phyloP scores from a whole-genome alignment of 2,113 vertebrate genomes.

The Sus scrofa region DNA sequence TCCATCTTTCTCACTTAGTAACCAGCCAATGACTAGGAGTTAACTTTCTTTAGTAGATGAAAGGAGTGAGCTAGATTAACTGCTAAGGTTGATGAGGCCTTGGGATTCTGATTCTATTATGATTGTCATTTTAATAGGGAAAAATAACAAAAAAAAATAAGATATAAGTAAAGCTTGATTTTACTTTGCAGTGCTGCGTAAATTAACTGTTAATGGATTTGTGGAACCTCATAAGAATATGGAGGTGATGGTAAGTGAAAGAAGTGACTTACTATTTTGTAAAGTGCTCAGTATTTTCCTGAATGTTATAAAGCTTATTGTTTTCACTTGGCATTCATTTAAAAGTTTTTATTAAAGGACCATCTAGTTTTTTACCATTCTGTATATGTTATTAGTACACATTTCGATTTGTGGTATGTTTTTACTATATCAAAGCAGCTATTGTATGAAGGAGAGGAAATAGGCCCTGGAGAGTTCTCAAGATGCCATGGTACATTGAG shows the following conservation, averaged over 20 bases:
- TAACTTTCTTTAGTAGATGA: constrained; percentile 4
- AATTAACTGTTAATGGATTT: constrained; percentile 98
- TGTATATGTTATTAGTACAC: neutral
- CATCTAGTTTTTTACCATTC: neutral
- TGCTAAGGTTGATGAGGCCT: neutral
- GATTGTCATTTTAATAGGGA: constrained; percentile 56
- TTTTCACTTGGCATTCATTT: constrained; percentile 28
- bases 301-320: neutral
- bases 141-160: constrained; percentile 16
- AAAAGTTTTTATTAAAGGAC: constrained; percentile 34
- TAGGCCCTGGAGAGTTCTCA: constrained; percentile 22
- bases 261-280: constrained; percentile 9
- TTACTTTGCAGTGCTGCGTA: constrained; percentile 93
- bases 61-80: neutral
- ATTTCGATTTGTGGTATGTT: constrained; percentile 31
- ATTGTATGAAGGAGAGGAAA: neutral
- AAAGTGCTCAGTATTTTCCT: constrained; percentile 52
- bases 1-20: neutral
- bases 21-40: neutral
- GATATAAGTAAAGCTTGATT: constrained; percentile 42
- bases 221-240: constrained; percentile 94
- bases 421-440: neutral
- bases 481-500: neutral
- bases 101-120: constrained; percentile 40
- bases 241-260: constrained; percentile 96